These are phyloP conservation scores for Drosophila albomicans DNA, from an alignment of 1,140 invertebrate species.

Conservation along the genomic window DNA sequence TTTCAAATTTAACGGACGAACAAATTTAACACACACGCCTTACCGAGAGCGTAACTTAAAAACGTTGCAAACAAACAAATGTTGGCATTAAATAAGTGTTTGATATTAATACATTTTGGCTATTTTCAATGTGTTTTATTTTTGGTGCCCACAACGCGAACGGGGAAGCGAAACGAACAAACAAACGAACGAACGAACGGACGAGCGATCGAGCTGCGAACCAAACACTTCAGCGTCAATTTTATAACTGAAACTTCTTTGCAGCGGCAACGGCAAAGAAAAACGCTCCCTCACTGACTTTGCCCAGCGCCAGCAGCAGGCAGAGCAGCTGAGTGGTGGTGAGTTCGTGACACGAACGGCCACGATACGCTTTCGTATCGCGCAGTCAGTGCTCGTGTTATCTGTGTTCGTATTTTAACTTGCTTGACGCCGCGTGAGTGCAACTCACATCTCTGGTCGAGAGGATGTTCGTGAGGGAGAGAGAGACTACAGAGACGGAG, in stretches of 20 bases:
- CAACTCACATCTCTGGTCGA: constrained; percentile 28
- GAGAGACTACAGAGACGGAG: neutral
- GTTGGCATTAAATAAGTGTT: constrained; percentile 40
- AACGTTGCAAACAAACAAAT: constrained; percentile 21
- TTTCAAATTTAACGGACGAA: constrained; percentile 28
- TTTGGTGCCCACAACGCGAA: constrained; percentile 36
- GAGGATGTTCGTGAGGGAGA: constrained; percentile 20
- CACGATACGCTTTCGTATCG: constrained; percentile 2
- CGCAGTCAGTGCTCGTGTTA: neutral
- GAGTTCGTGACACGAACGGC: constrained; percentile 28
- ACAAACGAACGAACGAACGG: constrained; percentile 39
- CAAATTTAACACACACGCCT: neutral
- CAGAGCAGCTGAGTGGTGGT: constrained; percentile 44
- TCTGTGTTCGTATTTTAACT: neutral
- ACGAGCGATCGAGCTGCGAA: constrained; percentile 44
- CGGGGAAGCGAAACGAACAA: constrained; percentile 11
- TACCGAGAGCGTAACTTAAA: constrained; percentile 14
- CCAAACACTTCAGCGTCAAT: constrained; percentile 64
- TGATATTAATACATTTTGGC: constrained; percentile 50
- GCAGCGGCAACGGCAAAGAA: constrained; percentile 41
- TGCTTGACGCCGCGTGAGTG: neutral
- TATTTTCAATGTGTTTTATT: constrained; percentile 58
- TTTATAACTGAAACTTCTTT: constrained; percentile 67
- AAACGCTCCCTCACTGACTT: constrained; percentile 34
- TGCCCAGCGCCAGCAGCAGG: constrained; percentile 36